A percentile compares a stretch with the other conserved stretches of the same genome.
These are phyloP conservation scores for Emmelina monodactyla DNA, from an alignment of 2,888 invertebrate genomes.

Conservation along the genomic window DNA sequence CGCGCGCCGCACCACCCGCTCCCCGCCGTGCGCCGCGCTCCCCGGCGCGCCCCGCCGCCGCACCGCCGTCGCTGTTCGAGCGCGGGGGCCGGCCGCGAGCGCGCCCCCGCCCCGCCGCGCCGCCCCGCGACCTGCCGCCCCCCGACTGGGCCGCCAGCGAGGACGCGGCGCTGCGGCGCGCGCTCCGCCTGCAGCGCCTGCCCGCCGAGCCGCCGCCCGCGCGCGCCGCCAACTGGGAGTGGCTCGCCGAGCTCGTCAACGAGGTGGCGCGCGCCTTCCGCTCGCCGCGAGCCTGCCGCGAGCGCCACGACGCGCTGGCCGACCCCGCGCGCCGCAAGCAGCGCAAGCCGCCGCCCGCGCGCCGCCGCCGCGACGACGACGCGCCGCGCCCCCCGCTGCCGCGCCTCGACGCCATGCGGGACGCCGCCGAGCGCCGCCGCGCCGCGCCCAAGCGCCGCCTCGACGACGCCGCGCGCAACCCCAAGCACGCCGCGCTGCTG, in stretches of 20 bases:
- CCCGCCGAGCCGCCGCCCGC: conserved; percentile 74
- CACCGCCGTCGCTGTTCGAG: conserved; percentile 75
- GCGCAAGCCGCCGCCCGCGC: conserved; percentile 73
- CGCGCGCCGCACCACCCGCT: conserved; percentile 81
- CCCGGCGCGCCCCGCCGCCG: conserved; percentile 63
- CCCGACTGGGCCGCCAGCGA: conserved; percentile 92
- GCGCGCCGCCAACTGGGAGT: conserved; percentile 96
- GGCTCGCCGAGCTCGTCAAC: conserved; percentile 90
- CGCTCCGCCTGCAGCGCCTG: conserved; percentile 72
- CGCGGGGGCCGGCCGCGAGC: conserved; percentile 78
- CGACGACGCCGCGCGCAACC: conserved; percentile 74
- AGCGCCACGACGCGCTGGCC: conserved; percentile 88
- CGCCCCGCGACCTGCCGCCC: conserved; percentile 73
- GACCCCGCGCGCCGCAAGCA: conserved; percentile 90
- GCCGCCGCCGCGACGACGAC: conserved; percentile 73
- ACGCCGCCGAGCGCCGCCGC: conserved; percentile 75
- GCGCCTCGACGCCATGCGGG: conserved; percentile 77
- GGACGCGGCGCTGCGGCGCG: conserved; percentile 87
- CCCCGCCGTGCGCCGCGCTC: conserved; percentile 74
- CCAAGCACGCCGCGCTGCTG: conserved; percentile 84
- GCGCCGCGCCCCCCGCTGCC: conserved; percentile 52
- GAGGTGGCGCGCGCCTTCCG: conserved; percentile 85
- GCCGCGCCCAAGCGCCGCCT: conserved; percentile 79
- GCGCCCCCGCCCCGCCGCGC: conserved; percentile 73
- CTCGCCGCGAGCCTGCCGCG: conserved; percentile 90